Conservation (phyloP, 2,113 vertebrate genomes). For the human (Homo sapiens) region DNA sequence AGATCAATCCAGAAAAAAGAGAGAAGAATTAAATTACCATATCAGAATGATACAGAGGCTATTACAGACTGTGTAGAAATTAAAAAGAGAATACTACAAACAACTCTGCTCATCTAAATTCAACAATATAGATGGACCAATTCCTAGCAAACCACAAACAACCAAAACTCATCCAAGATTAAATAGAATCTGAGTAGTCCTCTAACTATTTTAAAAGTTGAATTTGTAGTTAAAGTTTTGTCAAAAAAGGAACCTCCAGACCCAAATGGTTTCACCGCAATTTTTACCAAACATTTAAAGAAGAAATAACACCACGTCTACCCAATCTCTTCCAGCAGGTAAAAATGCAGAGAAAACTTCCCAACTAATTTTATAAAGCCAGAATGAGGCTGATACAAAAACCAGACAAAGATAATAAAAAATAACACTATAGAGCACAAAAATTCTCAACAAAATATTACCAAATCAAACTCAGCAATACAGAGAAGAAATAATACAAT, state of each 20-base stretch:
- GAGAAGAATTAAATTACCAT: background rate
- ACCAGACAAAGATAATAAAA: background rate
- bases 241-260: background rate
- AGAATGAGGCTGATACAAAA: background rate
- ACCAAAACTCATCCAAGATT: background rate
- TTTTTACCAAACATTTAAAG: constrained; percentile 9
- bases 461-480: background rate
- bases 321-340: background rate
- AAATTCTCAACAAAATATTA: background rate
- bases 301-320: background rate
- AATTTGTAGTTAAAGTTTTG: background rate
- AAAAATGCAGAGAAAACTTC: background rate
- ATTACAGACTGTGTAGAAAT: background rate
- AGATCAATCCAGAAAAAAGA: background rate
- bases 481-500: background rate
- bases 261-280: background rate
- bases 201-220: background rate
- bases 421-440: background rate
- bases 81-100: background rate
- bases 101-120: background rate
- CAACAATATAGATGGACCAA: background rate
- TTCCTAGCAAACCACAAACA: background rate
- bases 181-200: background rate
- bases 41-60: background rate
- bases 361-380: background rate